These are phyloP conservation scores for Hydrophis major DNA, from an alignment of 2,797 vertebrate species.

Conservation along the genomic window DNA sequence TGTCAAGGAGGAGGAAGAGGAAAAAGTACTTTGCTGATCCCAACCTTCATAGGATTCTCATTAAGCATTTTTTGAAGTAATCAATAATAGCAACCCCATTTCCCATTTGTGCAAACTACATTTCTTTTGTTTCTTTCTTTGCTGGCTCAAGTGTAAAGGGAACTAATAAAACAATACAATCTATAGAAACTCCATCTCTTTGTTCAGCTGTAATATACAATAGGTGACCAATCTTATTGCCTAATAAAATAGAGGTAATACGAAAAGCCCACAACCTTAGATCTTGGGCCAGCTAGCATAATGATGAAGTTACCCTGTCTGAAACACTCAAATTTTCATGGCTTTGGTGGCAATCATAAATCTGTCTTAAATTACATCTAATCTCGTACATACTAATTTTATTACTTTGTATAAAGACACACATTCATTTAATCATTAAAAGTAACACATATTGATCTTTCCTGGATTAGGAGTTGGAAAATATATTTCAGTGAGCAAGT, in stretches of 20 bases:
- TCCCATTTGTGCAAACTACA: not conserved
- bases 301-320: not conserved
- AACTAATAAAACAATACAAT: not conserved
- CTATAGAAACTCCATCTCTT: not conserved
- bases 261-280: not conserved
- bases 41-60: not conserved
- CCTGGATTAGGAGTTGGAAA: not conserved
- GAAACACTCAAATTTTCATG: not conserved
- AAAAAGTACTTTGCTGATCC: not conserved
- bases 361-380: not conserved
- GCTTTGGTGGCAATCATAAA: not conserved
- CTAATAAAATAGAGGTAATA: not conserved
- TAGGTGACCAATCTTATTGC: not conserved
- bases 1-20: not conserved
- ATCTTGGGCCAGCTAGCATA: not conserved
- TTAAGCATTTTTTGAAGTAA: not conserved
- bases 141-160: not conserved
- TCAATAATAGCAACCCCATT: not conserved
- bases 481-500: not conserved
- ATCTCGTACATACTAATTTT: not conserved
- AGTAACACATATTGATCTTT: not conserved
- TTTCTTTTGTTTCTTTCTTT: not conserved
- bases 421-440: not conserved
- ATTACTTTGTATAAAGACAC: not conserved
- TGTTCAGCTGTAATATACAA: not conserved